Percentiles rank a stretch among this genome's conserved stretches.
These are phyloP conservation scores for Ctenodactylus gundi DNA, from an alignment of 2,113 vertebrate genomes.

Conservation along the genomic window DNA sequence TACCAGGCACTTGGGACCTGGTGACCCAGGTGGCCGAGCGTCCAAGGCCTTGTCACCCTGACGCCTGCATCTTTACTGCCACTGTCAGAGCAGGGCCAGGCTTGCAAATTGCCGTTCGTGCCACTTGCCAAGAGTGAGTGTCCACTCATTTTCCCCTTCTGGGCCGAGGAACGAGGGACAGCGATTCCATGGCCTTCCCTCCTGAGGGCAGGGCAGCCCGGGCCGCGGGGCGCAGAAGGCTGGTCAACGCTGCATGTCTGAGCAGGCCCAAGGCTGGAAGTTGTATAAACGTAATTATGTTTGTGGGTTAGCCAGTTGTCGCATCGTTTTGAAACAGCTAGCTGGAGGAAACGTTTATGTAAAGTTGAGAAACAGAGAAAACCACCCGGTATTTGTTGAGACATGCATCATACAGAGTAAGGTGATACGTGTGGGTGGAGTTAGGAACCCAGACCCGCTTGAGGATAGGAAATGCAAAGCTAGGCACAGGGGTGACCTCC, in stretches of 20 bases:
- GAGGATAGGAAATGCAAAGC: neutral
- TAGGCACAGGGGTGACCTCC: neutral
- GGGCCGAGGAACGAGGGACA: slow-evolving; percentile 18
- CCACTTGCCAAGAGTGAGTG: slow-evolving; percentile 35
- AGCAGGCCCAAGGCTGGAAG: neutral
- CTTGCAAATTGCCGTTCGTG: slow-evolving; percentile 34
- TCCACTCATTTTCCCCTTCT: neutral
- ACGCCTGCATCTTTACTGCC: neutral
- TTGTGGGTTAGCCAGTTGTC: neutral
- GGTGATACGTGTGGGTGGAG: neutral
- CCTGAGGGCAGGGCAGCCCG: neutral
- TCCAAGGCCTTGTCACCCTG: neutral
- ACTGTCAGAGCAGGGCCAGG: slow-evolving; percentile 20
- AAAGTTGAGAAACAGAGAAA: neutral
- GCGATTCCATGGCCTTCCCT: slow-evolving; percentile 30
- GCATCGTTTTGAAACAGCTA: neutral
- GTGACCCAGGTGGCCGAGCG: slow-evolving; percentile 10
- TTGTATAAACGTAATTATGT: neutral
- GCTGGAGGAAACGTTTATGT: neutral
- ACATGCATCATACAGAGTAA: neutral
- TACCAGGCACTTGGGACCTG: neutral
- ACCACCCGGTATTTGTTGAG: neutral
- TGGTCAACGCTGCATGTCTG: neutral
- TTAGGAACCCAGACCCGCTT: neutral
- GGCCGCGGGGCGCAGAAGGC: neutral